Percentiles rank a stretch among this genome's conserved stretches.
Evolutionary conservation across 2,888 invertebrate genomes (phyloP).

Genomic region (Morinoia aosen): DNA sequence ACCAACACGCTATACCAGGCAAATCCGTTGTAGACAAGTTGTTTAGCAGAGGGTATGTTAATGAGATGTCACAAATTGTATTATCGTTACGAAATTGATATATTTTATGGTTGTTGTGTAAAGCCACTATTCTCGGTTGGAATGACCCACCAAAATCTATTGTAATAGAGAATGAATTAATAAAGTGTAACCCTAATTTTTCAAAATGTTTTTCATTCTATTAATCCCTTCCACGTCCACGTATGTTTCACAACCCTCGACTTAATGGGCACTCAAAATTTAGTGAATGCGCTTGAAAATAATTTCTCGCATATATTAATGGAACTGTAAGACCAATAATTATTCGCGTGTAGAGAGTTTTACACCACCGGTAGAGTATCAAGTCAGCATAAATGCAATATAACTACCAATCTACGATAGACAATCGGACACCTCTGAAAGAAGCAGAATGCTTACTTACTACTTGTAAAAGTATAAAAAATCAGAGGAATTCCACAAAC

Average conservation of each 20-base stretch:
- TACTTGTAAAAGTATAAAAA: no score
- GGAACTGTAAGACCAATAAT: no score
- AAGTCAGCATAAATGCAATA: no score
- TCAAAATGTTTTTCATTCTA: not conserved
- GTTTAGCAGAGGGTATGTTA: not conserved
- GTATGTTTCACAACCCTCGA: not conserved
- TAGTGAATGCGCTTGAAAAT: no score
- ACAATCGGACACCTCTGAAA: no score
- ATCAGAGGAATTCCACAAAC: no score
- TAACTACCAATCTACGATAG: no score
- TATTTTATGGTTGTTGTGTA: not conserved
- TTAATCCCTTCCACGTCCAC: not conserved
- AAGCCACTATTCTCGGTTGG: not conserved
- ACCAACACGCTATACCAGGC: not conserved
- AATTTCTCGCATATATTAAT: no score
- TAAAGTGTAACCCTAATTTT: slow-evolving; percentile 10
- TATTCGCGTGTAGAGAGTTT: no score
- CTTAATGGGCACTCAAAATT: no score
- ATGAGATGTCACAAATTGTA: not conserved
- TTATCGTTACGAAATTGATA: not conserved
- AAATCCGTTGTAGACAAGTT: not conserved
- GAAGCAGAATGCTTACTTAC: no score
- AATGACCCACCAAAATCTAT: not conserved
- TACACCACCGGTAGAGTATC: no score
- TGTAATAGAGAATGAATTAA: not conserved